Evolutionary conservation across 2,797 vertebrate genomes (phyloP).

Genomic region (Phylloscopus collybita): DNA sequence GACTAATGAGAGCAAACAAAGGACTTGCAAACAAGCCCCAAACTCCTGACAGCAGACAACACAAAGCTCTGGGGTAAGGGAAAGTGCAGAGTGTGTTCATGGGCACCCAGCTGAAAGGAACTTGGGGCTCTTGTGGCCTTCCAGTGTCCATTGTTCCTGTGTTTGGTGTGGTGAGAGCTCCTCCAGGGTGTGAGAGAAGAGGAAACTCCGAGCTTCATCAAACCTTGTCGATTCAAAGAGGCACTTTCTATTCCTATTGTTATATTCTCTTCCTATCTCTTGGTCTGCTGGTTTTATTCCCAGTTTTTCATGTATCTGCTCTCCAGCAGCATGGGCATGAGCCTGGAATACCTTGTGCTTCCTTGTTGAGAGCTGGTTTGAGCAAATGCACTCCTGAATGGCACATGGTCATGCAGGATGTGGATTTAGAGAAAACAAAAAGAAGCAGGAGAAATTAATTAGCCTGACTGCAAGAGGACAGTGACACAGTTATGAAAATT

Average conservation of each 20-base stretch:
- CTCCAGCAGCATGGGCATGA: fast-evolving
- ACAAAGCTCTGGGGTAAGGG: conserved; percentile 37
- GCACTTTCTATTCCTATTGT: fast-evolving
- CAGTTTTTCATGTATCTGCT: not conserved
- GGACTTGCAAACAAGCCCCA: conserved; percentile 29
- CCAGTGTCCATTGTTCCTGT: not conserved
- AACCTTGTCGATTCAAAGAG: not conserved
- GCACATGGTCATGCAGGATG: not conserved
- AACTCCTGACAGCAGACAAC: not conserved
- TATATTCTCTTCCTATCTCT: not conserved
- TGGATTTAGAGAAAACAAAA: not conserved
- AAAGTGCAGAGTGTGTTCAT: conserved; percentile 9
- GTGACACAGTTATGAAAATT: not conserved
- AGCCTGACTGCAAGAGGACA: no score
- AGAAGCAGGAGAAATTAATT: not conserved
- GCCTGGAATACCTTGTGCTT: not conserved
- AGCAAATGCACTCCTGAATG: not conserved
- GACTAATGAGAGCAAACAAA: conserved; percentile 39
- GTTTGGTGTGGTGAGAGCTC: not conserved
- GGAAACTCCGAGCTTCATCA: not conserved
- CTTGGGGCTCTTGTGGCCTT: not conserved
- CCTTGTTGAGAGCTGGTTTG: not conserved
- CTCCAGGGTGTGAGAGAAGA: not conserved
- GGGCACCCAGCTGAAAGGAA: not conserved
- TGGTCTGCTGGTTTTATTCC: not conserved